phyloP scores from a whole-genome alignment of 2,888 invertebrate genomes.

The Psylliodes chrysocephalus region DNA sequence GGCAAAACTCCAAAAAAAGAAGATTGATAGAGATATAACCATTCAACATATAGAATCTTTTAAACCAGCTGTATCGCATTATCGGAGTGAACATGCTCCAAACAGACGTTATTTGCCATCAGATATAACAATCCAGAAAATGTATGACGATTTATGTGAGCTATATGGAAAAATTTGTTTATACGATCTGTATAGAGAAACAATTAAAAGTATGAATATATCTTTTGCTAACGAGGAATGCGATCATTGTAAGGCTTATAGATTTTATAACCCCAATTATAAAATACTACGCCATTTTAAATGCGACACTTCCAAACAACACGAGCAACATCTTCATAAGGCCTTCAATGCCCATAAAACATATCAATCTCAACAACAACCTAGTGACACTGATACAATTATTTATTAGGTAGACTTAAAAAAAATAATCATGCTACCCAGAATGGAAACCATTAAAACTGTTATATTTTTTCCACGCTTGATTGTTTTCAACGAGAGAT shows the following conservation, averaged over 20 bases:
- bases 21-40: neutral
- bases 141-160: slow-evolving; percentile 45
- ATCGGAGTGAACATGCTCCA: slow-evolving; percentile 46
- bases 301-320: no score
- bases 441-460: no score
- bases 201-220: slow-evolving; percentile 40
- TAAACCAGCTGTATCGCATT: slow-evolving; percentile 40
- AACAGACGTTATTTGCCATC: slow-evolving; percentile 43
- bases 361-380: no score
- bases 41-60: slow-evolving; percentile 24
- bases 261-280: no score
- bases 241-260: slow-evolving; percentile 42
- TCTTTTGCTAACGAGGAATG: slow-evolving; percentile 47
- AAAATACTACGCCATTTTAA: no score
- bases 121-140: slow-evolving; percentile 42
- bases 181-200: slow-evolving; percentile 42
- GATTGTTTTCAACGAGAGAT: no score
- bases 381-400: no score
- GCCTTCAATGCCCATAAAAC: no score
- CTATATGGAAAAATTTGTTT: slow-evolving; percentile 33
- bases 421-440: no score
- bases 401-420: no score
- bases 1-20: slow-evolving; percentile 23
- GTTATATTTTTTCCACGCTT: no score
- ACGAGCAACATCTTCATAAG: no score